These are phyloP conservation scores for Arvicanthis niloticus DNA, from an alignment of 2,113 vertebrate species.

Conservation along the genomic window DNA sequence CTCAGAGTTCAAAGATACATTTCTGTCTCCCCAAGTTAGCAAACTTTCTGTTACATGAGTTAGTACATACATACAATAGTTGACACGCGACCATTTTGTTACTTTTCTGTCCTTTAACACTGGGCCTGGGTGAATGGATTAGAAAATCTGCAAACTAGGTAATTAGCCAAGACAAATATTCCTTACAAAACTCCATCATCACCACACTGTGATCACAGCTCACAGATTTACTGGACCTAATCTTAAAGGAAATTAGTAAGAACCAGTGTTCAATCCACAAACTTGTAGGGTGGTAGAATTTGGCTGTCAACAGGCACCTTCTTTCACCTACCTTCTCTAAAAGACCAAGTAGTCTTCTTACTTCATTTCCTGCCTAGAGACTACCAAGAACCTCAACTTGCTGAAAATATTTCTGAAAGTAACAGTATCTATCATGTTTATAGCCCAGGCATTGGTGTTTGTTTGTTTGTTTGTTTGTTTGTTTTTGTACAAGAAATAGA, in stretches of 20 bases:
- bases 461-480: no score
- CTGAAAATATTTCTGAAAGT: background rate
- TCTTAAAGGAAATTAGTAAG: background rate
- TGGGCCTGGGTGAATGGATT: constrained; percentile 3
- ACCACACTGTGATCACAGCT: background rate
- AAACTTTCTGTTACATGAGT: background rate
- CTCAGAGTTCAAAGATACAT: background rate
- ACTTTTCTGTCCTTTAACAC: background rate
- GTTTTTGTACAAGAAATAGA: background rate
- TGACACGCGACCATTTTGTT: background rate
- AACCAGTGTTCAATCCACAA: background rate
- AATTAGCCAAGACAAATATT: constrained; percentile 59
- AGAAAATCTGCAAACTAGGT: constrained; percentile 33
- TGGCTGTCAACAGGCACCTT: background rate
- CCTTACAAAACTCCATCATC: constrained; percentile 1
- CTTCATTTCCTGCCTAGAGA: background rate
- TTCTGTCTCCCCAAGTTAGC: background rate
- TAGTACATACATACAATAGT: background rate
- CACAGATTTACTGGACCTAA: background rate
- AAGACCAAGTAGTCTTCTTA: background rate
- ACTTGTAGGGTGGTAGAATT: background rate
- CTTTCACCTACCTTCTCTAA: background rate
- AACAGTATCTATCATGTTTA: background rate
- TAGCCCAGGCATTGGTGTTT: background rate
- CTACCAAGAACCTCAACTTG: background rate